Conservation (phyloP, 2,888 invertebrate species). For the Altica lythri region DNA sequence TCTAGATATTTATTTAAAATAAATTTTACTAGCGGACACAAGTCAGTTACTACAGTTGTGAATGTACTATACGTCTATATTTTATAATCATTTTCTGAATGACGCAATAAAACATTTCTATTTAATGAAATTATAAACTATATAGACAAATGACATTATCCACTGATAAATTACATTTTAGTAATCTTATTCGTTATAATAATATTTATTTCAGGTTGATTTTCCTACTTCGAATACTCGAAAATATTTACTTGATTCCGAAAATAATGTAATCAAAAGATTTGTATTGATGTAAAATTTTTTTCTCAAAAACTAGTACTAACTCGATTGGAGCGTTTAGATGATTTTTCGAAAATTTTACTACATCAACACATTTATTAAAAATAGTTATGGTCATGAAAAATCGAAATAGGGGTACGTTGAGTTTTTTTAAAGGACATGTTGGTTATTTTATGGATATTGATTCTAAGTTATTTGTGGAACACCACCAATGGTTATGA, state of each 20-base stretch:
- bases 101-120: too few species aligned
- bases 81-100: too few species aligned
- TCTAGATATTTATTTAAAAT: too few species aligned
- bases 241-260: background rate
- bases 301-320: background rate
- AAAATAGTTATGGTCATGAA: constrained; percentile 43
- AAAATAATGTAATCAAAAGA: constrained; percentile 3
- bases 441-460: constrained; percentile 38
- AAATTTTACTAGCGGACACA: too few species aligned
- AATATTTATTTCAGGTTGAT: constrained; percentile 8
- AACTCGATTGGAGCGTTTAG: constrained; percentile 8
- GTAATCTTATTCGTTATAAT: too few species aligned
- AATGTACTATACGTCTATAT: too few species aligned
- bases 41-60: too few species aligned
- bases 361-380: too few species aligned
- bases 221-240: background rate
- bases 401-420: constrained; percentile 37
- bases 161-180: too few species aligned
- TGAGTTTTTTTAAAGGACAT: constrained; percentile 36
- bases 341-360: constrained; percentile 24
- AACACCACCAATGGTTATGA: constrained; percentile 38
- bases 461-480: constrained; percentile 38
- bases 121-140: too few species aligned
- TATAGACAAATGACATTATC: too few species aligned
- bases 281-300: background rate